Evolutionary conservation across 2,888 invertebrate genomes (phyloP), one percentile per base, ranked within the genome.

Genomic region (Catonia carolina): DNA sequence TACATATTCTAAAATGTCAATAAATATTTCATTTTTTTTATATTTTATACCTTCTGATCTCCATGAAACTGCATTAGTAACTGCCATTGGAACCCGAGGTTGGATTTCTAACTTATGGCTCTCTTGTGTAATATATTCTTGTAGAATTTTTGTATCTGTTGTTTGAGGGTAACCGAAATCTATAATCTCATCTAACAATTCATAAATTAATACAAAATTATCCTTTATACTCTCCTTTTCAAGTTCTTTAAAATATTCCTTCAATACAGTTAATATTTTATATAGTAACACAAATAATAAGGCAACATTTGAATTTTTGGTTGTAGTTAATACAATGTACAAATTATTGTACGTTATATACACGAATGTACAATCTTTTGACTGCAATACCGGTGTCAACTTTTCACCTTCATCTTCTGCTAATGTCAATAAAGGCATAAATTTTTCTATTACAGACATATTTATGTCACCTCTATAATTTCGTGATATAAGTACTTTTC

Each of bases 11-110:
- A 84, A 82, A 12, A 83, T 83, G 71, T 83, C 83, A 17, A 83
- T 72, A 66, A 84, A 83, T 1, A 84, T 83, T 72, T 84, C 83
- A 71, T 83, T 83, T 68, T 83, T 84, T 45, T 83, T 72, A 68
- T 83, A 83, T 66, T 81, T 82, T 61, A 83, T 78, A 12, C 82
- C 82, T 65, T 84, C 83, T 1, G 81, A 78, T 58, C 83, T 70
- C 83, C 83, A 84, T 0, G 81, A 82, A 14, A 83, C 83, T n/a
- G 83, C 83, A 70, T 84, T 83, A 4, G 83, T 83, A 2, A 83
- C 82, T 18, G 83, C 82, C 75, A 80, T 78, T 1, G 83, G 83
- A n/a, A 81, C 80, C 33, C 81, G 71, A 0, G 81, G 81, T 22
- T 79, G 79, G 33, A 79, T 73, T 67, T 83, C 82, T 53, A 83